These are phyloP conservation scores for Eretmochelys imbricata DNA, from an alignment of 2,113 vertebrate species.

Conservation along the genomic window DNA sequence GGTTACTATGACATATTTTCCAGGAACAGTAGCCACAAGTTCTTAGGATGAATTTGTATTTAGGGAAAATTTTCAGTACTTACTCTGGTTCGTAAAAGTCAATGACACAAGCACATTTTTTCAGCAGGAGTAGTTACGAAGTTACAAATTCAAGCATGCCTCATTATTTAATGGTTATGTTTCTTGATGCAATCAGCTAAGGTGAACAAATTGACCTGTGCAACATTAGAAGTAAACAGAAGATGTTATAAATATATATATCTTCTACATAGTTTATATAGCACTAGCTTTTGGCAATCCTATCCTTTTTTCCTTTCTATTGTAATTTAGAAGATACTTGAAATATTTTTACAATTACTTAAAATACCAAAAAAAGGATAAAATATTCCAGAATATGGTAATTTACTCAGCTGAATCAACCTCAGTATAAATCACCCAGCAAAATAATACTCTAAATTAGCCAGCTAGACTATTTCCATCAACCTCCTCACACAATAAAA, in stretches of 20 bases:
- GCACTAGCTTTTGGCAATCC: background rate
- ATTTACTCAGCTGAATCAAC: background rate
- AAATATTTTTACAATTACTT: rapidly evolving
- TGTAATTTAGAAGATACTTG: background rate
- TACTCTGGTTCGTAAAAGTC: slow-evolving; percentile 25
- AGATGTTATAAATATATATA: background rate
- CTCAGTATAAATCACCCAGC: background rate
- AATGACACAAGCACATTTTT: background rate
- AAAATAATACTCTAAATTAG: slow-evolving; percentile 5
- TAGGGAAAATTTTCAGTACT: slow-evolving; percentile 29
- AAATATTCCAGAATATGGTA: background rate
- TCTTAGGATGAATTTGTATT: slow-evolving; percentile 33
- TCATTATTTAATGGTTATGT: background rate
- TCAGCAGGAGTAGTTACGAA: slow-evolving; percentile 43
- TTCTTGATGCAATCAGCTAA: background rate
- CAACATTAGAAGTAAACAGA: background rate
- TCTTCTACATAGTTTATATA: background rate
- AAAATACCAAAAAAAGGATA: background rate
- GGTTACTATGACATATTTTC: background rate
- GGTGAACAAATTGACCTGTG: background rate
- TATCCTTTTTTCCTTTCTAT: background rate
- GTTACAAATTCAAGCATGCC: slow-evolving; percentile 18
- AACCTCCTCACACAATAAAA: background rate
- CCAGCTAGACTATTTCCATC: background rate
- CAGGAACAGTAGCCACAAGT: background rate